Evolutionary conservation across 2,888 invertebrate genomes (phyloP), one percentile per base, ranked within the genome.

Genomic region (Panzeria rudis): DNA sequence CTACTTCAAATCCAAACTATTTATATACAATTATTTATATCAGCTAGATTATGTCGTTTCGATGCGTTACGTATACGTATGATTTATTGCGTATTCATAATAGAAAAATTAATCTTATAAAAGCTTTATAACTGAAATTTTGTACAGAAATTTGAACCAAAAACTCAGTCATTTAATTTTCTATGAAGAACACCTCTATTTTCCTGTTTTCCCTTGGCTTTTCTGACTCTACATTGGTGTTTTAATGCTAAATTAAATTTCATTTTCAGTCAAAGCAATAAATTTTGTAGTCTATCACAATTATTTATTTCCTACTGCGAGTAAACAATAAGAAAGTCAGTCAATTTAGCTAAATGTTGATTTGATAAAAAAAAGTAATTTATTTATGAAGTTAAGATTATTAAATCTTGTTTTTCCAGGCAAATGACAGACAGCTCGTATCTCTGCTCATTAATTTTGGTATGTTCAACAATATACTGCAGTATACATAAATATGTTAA

Each of bases 301-400:
- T 29, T 35, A 17, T 54, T 25, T 54, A 6, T 11, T 54, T 25
- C 56, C 29, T 4, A 25, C 15, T 61, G 20, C 38, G 6, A 62
- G 8, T 50, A 35, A 50, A 61, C 35, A 47, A 47, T 32, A 20
- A 29, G 44, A n/a, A n/a, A 44, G 20, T 35, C 35, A 15, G 20
- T 35, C 35, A 15, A 20, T 72, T 72, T 61, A n/a, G 41, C 1
- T 61, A 47, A 73, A 59, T 50, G 56, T 38, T 59, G 41, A 15
- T 13, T 56, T 71, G 25, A 25, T 29, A 29, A 25, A 44, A 29
- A 17, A 71, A 13, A 44, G 17, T 71, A 71, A 71, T 56, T 71
- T 54, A 54, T 54, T 54, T 56, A 38, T 35, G 38, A 41, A 15
- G 32, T 20, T 20, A 25, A 52, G 69, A 38, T 54, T 69, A 41